Percentiles rank a stretch among this genome's conserved stretches.
These are phyloP conservation scores for Macrosteles quadrilineatus DNA, from an alignment of 1,140 invertebrate species.

Conservation along the genomic window DNA sequence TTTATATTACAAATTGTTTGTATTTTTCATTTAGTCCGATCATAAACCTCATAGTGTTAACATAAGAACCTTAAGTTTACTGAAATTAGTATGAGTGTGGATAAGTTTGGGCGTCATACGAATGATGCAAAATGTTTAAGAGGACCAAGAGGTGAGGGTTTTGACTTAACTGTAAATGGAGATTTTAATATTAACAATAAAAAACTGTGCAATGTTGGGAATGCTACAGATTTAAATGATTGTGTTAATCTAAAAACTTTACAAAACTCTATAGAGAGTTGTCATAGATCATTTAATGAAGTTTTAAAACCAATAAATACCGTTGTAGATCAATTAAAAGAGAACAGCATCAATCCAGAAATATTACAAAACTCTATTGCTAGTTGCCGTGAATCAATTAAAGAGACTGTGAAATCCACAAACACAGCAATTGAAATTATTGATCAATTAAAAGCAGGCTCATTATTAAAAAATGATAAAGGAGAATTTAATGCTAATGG, in stretches of 20 bases:
- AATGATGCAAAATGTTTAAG: neutral
- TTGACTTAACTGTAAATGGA: neutral
- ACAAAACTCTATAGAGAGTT: neutral
- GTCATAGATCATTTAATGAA: neutral
- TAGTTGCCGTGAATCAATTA: too few relatives aligned
- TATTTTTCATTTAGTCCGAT: neutral
- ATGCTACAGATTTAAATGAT: neutral
- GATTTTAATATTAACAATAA: neutral
- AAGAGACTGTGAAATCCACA: too few relatives aligned
- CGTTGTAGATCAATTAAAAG: too few relatives aligned
- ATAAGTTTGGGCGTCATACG: slow-evolving; percentile 6
- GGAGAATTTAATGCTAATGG: slow-evolving; percentile 3
- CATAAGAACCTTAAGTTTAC: too few relatives aligned
- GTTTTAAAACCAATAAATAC: neutral
- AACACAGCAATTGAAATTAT: neutral
- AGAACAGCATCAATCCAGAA: too few relatives aligned
- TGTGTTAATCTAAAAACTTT: neutral
- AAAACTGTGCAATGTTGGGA: neutral
- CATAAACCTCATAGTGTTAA: too few relatives aligned
- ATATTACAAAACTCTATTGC: too few relatives aligned
- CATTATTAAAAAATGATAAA: neutral
- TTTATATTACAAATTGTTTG: too few relatives aligned
- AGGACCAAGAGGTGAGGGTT: slow-evolving; percentile 10
- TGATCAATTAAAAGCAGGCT: neutral
- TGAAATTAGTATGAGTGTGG: neutral